Evolutionary conservation across 1,140 invertebrate genomes (phyloP).

Genomic region (Penaeus indicus): DNA sequence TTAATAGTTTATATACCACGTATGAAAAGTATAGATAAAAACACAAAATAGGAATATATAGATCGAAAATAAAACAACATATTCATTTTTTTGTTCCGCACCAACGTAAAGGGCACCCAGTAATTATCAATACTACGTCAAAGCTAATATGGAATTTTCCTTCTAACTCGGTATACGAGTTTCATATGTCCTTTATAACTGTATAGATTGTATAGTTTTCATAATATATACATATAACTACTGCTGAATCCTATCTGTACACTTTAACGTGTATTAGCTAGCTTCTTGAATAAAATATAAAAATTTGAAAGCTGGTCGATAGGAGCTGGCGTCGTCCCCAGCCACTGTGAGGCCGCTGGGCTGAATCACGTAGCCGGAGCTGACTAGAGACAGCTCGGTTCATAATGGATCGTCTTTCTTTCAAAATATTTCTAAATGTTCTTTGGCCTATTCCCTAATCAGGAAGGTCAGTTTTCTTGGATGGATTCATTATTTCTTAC

Average conservation of each 20-base stretch:
- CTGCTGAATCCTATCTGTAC: conserved; percentile 8
- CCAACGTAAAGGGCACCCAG: conserved; percentile 23
- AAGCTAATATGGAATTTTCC: conserved; percentile 58
- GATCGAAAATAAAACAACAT: neutral
- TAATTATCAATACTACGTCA: conserved; percentile 55
- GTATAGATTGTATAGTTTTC: neutral
- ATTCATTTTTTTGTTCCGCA: conserved; percentile 8
- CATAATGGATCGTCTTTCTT: conserved; percentile 40
- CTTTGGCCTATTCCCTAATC: neutral
- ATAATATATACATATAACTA: conserved; percentile 21
- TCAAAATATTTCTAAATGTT: conserved; percentile 6
- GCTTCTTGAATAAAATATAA: conserved; percentile 66
- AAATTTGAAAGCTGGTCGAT: conserved; percentile 67
- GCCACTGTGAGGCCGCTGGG: conserved; percentile 59
- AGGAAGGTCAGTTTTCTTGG: neutral
- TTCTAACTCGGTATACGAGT: conserved; percentile 7
- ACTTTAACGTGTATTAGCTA: conserved; percentile 50
- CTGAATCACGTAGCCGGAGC: conserved; percentile 66
- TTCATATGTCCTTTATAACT: neutral
- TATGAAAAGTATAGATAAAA: conserved; percentile 9
- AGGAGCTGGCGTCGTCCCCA: conserved; percentile 66
- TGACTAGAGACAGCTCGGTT: conserved; percentile 53
- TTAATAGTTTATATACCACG: conserved; percentile 38
- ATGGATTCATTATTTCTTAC: no score
- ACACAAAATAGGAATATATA: conserved; percentile 10